Base-by-base conservation (phyloP, 2,113 vertebrate species). In the Monarcha castaneiventris region DNA sequence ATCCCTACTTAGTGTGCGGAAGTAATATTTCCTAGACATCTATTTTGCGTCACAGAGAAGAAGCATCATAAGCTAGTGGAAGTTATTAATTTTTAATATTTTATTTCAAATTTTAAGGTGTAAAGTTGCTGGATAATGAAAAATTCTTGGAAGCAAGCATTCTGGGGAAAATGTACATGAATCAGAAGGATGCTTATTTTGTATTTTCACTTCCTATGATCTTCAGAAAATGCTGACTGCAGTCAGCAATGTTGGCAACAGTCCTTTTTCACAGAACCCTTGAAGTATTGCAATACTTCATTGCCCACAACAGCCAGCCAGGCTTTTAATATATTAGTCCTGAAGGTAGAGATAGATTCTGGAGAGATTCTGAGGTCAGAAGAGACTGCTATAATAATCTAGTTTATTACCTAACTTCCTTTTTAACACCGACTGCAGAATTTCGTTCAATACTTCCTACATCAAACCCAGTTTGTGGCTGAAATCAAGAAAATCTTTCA, bases 161-260 rank as follows among this genome's bases (percentile, higher is more conserved):
- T 96, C 93, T 29, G 32, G 64, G 55, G 25, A 25, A 71, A 94
- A 83, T 23, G 17, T 52, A 37, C 76, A 43, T 93, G 93, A 94
- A 95, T 95, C 79, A 88, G 83, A 93, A 89, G 76, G 92, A 86
- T 93, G 93, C 88, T 96, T 97, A 93, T 92, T 93, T 97, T 89
- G 73, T 95, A 92, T 96, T 97, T 96, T 94, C 92, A 89, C 62
- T 95, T 88, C 62, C 58, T 95, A 16, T 90, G 92, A 96, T 97
- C 85, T 94, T 95, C 83, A 92, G 90, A 96, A 97, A 97, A 74
- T 78, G 96, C 95, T 96, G 94, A 92, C 93, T 90, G 64, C 90
- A 94, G 92, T 67, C 79, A 95, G 93, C 86, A 78, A 44, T n/a
- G 76, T 76, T 95, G 93, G 93, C 94, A 96, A 68, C n/a, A 84